Base-by-base conservation (phyloP, 2,113 vertebrate genomes). In the Delphinus delphis region DNA sequence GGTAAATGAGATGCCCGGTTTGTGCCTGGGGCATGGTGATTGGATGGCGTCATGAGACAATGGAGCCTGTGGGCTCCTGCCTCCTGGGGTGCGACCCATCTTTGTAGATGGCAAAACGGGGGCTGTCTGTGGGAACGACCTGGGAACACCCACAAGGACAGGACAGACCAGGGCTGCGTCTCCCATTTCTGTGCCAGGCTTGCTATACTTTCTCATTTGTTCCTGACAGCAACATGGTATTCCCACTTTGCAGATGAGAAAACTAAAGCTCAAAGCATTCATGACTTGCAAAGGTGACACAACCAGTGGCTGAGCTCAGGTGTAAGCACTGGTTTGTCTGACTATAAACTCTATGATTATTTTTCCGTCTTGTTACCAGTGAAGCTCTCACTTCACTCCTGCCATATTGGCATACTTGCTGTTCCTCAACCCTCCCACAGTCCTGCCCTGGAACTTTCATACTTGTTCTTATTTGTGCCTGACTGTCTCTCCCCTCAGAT, bases 391-490 rank as follows among this genome's bases (percentile, higher is more conserved):
- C 31, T 31, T 74, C 20, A 8, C 38, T 73, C 47, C 65, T 13
- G 10, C 33, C 7, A 4, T 13, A 8, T 12, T 8, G 6, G 18
- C 8, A 13, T 13, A 28, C 8, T 85, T 67, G 36, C 9, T 77
- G 2, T 50, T 18, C 65, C 28, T 12, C 18, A 3, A 0, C 0
- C 25, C 1, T 50, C 11, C 58, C 2, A 26, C 0, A 6, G 55
- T 36, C 58, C 26, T 47, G 36, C 36, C 41, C 36, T 55, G 10
- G 77, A 36, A 41, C 10, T 33, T 31, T 58, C 62, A 33, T 23
- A 17, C 33, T 23, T 13, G 31, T n/a, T 50, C 26, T 58, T 55
- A 17, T 41, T 36, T 50, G 8, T n/a, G 23, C 9, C 15, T 38
- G 38, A 28, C 12, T 4, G 17, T n/a, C 21, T 44, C 47, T 74